phyloP scores from a whole-genome alignment of 2,888 invertebrate species.

The Lissocephala sabroskyi region DNA sequence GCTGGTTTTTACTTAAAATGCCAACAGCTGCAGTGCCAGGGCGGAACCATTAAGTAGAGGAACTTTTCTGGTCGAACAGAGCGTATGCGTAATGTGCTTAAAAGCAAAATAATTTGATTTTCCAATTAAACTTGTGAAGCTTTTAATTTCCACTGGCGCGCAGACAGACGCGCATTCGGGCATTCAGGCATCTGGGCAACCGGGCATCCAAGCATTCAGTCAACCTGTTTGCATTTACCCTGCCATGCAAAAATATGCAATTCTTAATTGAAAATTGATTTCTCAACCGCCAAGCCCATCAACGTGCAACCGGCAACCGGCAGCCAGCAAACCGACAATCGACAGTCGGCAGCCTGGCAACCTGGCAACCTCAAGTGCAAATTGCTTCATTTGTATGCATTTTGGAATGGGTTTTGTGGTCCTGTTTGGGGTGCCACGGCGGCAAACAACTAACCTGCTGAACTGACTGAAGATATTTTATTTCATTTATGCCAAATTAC shows the following conservation, averaged over 20 bases:
- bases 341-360: constrained; percentile 4
- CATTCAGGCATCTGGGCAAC: too few relatives aligned
- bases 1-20: constrained; percentile 7
- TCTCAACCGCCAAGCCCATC: constrained; percentile 8
- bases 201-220: too few relatives aligned
- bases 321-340: neutral
- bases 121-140: constrained; percentile 4
- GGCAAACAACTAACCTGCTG: too few relatives aligned
- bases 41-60: neutral
- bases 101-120: constrained; percentile 43
- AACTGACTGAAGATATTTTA: too few relatives aligned
- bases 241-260: constrained; percentile 34
- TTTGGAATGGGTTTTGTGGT: constrained; percentile 28
- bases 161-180: neutral
- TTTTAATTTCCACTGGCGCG: neutral
- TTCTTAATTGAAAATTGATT: constrained; percentile 49
- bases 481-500: neutral
- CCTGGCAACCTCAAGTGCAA: constrained; percentile 31
- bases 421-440: too few relatives aligned
- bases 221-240: neutral
- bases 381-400: constrained; percentile 55
- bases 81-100: constrained; percentile 41
- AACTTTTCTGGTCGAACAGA: constrained; percentile 13
- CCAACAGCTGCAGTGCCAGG: too few relatives aligned
- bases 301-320: neutral